Evolutionary conservation across 2,888 invertebrate genomes (phyloP), one percentile per base, ranked within the genome.

Genomic region (Galeruca laticollis): DNA sequence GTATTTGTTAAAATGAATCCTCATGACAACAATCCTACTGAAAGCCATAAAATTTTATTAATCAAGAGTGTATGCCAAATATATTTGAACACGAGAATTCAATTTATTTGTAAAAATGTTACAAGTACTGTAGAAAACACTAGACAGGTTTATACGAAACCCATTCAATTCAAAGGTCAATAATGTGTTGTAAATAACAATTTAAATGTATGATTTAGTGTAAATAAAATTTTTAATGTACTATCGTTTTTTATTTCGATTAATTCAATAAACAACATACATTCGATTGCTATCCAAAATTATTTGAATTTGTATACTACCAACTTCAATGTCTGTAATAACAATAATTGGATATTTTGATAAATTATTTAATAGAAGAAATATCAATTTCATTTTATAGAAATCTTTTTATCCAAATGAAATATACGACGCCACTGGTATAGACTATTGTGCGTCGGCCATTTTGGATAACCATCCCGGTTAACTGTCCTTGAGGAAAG

Each of bases 141-240:
- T 47, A 47, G 43, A 47, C 43, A 47, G 4, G 15, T 43, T 43
- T 43, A 43, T 43, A 43, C 43, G n/a, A 43, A n/a, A 18, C 43
- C 15, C n/a, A 18, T 47, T 47, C 43, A 47, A 47, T 47, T 47
- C 9, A 47, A 47, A 1, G 18, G 43, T 15, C 40, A 40, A 40
- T 40, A 40, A 13, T 40, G 37, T 40, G 13, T 33, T 33, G 33
- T 33, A 13, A 40, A 40, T 40, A n/a, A n/a, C n/a, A n/a, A n/a
- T n/a, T n/a, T n/a, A n/a, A n/a, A n/a, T n/a, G n/a, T n/a, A n/a
- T n/a, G 10, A 40, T 40, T 40, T 40, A 40, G 13, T 40, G 13
- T 40, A 40, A 40, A 40, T 40, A 2, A 33, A 33, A 33, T n/a
- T 9, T 33, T 33, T 9, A 33, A 33, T 33, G 33, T 33, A 33